Conservation (phyloP, 1,140 invertebrate species). For the Pseudomyrmex concolor region DNA sequence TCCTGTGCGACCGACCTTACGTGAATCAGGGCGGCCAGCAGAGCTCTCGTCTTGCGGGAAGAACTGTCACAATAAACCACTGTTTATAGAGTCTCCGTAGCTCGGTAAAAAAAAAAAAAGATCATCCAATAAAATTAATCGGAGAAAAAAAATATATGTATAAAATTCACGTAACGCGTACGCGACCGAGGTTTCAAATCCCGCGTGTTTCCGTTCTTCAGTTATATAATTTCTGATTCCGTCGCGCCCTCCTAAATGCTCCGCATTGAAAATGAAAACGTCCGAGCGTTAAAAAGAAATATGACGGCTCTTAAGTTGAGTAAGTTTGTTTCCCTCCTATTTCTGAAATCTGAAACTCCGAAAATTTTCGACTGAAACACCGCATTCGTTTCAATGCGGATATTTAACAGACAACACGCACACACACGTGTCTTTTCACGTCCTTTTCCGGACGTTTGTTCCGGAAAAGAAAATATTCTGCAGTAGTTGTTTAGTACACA, state of each 20-base stretch:
- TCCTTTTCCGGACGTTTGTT: too few species aligned
- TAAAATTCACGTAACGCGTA: slow-evolving; percentile 24
- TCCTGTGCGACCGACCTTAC: not conserved
- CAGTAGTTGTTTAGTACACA: too few species aligned
- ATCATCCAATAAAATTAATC: slow-evolving; percentile 20
- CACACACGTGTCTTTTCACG: too few species aligned
- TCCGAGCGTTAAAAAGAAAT: slow-evolving; percentile 14
- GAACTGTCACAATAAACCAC: slow-evolving; percentile 7
- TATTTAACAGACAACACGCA: too few species aligned
- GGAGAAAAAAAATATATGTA: not conserved
- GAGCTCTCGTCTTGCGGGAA: not conserved
- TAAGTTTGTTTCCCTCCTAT: too few species aligned
- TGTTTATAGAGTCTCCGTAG: not conserved
- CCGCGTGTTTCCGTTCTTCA: not conserved
- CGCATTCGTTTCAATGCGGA: too few species aligned
- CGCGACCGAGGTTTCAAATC: slow-evolving; percentile 7
- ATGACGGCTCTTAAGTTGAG: not conserved
- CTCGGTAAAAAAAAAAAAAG: not conserved
- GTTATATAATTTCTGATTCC: slow-evolving; percentile 9
- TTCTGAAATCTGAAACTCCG: too few species aligned
- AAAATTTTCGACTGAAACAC: too few species aligned
- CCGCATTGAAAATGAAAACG: not conserved
- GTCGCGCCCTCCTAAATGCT: not conserved
- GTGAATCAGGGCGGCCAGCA: not conserved
- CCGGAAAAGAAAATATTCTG: too few species aligned